A percentile compares a stretch with the other conserved stretches of the same genome.
Conservation (phyloP, 2,113 vertebrate species). For the Crypturellus undulatus region DNA sequence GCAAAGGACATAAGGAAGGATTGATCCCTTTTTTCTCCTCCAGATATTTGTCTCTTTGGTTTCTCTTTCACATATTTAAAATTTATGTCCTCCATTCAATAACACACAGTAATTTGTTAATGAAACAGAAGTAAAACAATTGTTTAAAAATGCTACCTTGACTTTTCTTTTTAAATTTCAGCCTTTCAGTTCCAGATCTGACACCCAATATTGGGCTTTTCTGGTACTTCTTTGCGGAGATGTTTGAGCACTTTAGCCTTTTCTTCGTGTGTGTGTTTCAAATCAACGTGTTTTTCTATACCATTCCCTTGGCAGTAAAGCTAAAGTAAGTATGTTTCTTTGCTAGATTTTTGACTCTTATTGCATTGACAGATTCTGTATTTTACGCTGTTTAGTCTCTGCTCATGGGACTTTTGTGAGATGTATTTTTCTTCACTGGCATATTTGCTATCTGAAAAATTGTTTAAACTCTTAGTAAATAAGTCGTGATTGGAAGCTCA, state of each 20-base stretch:
- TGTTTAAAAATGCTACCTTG: neutral
- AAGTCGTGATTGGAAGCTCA: neutral
- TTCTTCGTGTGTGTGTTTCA: conserved; percentile 99
- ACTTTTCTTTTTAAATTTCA: conserved; percentile 74
- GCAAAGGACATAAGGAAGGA: neutral
- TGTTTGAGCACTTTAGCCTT: conserved; percentile 98
- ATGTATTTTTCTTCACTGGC: neutral
- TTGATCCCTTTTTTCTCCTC: neutral
- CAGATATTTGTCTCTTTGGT: neutral
- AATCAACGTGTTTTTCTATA: conserved; percentile 99
- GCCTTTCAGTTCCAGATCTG: conserved; percentile 95
- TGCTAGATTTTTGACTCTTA: neutral
- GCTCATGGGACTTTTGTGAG: neutral
- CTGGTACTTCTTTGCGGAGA: conserved; percentile 99
- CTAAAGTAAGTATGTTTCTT: conserved; percentile 86
- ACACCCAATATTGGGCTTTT: conserved; percentile 98
- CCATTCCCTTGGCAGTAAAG: conserved; percentile 93
- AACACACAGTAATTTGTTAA: neutral
- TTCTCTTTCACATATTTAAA: neutral
- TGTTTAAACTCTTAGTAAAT: neutral
- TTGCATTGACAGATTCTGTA: neutral
- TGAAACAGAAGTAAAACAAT: neutral
- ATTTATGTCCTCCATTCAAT: neutral
- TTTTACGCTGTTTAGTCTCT: neutral
- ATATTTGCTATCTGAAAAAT: neutral